Base-by-base conservation (phyloP, 2,888 invertebrate species). In the Chymomyza fuscimana region DNA sequence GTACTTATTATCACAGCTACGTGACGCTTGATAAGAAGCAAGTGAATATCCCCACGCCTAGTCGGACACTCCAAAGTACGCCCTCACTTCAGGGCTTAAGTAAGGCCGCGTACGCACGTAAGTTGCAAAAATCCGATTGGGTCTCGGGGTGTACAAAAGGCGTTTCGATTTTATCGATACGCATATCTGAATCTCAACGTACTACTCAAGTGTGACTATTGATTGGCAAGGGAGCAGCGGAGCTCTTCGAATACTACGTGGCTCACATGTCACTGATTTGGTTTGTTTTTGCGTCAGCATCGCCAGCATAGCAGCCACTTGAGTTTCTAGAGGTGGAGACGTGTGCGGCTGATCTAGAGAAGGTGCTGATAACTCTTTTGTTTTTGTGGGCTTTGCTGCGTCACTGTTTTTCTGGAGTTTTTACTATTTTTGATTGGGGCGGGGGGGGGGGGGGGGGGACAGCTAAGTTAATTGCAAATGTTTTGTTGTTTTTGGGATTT, bases 241-340 rank as follows among this genome's bases (percentile, higher is more conserved):
- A 12, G 7, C 36, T 15, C 7, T 19, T 40, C 58, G 58, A 52
- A 29, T 46, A 12, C 40, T 46, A 46, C 40, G 12, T 4, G 40
- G 40, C 40, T 46, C 40, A 46, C 2, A 46, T 46, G 40, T 46
- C 40, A 46, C 40, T 46, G 63, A 67, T 63, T 62, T 51, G 67
- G 63, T 65, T 59, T 56, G 61, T 19, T 74, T 77, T 79, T 78
- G 74, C 78, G 78, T 78, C 78, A 78, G 77, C 71, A 76, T 74
- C 79, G 76, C 19, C 60, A 46, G 56, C 60, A 79, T 10, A 46
- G 40, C 40, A 40, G 0, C 40, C 40, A 46, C 40, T 46, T 46
- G 40, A 46, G 40, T 10, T 46, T 46, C 40, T 46, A 12, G 40
- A 46, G 40, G 40, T 46, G 40, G 40, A 40, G 40, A 4, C 40